A percentile compares a stretch with the other conserved stretches of the same genome.
phyloP scores from a whole-genome alignment of 2,888 invertebrate species.

The Tiphia femorata region DNA sequence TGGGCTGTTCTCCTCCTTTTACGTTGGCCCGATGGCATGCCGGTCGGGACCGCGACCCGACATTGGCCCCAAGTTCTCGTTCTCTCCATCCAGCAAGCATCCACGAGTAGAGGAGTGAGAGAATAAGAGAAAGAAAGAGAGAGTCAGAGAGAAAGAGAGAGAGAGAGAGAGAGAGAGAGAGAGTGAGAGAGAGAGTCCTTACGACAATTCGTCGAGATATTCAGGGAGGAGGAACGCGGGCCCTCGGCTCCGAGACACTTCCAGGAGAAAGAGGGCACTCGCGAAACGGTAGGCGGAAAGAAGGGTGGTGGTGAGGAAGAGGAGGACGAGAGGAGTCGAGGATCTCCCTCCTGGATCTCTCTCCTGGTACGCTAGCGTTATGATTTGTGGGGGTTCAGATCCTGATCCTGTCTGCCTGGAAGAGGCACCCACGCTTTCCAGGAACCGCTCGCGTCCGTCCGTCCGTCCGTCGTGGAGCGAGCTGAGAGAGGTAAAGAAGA shows the following conservation, averaged over 20 bases:
- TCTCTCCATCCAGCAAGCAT: no score
- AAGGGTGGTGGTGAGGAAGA: neutral
- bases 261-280: no score
- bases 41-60: no score
- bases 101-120: neutral
- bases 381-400: conserved; percentile 62
- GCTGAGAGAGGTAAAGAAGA: neutral
- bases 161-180: conserved; percentile 2
- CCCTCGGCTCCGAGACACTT: no score
- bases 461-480: neutral
- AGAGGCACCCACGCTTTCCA: conserved; percentile 64
- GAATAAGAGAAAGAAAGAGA: conserved; percentile 5
- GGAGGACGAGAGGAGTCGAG: neutral
- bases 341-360: no score
- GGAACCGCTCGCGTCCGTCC: conserved; percentile 50
- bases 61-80: no score
- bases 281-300: no score
- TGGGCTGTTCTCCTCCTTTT: no score
- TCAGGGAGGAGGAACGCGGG: no score
- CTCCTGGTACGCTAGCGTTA: conserved; percentile 57
- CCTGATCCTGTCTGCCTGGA: conserved; percentile 57
- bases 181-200: conserved; percentile 1
- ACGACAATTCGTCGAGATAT: no score
- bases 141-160: no score
- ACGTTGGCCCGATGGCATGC: no score